phyloP scores from a whole-genome alignment of 2,797 vertebrate genomes.

The Pseudochaenichthys georgianus region DNA sequence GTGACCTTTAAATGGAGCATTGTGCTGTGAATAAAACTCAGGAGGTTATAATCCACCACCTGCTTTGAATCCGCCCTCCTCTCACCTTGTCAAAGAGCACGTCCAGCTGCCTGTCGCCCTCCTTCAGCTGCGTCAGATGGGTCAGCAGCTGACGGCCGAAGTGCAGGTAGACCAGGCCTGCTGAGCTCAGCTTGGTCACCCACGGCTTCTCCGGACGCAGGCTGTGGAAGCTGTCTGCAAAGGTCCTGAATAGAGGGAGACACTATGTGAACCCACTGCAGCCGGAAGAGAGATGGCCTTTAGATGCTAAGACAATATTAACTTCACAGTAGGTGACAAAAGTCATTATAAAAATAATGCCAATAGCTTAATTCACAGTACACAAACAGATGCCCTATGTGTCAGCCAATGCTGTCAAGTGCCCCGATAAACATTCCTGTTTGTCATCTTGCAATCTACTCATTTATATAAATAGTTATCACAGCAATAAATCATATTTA shows the following conservation, averaged over 20 bases:
- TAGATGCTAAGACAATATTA: background rate
- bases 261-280: background rate
- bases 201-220: slow-evolving; percentile 91
- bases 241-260: slow-evolving; percentile 82
- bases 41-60: slow-evolving; percentile 11
- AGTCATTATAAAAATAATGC: background rate
- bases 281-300: background rate
- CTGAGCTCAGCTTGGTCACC: slow-evolving; percentile 96
- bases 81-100: slow-evolving; percentile 91
- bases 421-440: too few species aligned
- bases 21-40: slow-evolving; percentile 33
- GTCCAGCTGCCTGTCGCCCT: slow-evolving; percentile 84
- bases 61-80: slow-evolving; percentile 13
- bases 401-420: background rate
- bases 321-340: background rate
- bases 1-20: background rate
- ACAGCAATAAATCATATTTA: too few species aligned
- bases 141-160: slow-evolving; percentile 90
- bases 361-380: background rate
- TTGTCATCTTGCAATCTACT: too few species aligned
- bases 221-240: slow-evolving; percentile 89
- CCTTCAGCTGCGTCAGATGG: slow-evolving; percentile 82
- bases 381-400: background rate
- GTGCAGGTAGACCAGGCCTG: slow-evolving; percentile 93
- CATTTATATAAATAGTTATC: too few species aligned